Conservation (phyloP, 92 coral and sea anemone species). For the Paragorgia papillata region DNA sequence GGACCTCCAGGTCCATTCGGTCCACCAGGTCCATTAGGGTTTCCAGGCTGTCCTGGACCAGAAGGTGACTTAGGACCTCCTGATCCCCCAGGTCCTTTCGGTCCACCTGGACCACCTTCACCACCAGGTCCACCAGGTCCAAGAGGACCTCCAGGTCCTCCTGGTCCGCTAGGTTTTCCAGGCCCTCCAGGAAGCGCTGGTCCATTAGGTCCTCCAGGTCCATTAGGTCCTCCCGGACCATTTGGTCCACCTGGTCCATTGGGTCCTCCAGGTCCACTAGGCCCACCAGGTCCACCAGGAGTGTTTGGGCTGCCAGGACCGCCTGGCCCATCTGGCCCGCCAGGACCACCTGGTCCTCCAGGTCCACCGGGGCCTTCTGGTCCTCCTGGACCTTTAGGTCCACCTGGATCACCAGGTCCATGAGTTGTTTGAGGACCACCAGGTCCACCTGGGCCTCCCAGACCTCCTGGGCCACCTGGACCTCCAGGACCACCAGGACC, state of each 20-base stretch:
- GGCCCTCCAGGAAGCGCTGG: conserved; percentile 10
- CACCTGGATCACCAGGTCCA: conserved; percentile 47
- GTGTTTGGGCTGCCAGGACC: conserved; percentile 64
- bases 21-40: conserved; percentile 34
- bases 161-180: conserved; percentile 42
- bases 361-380: conserved; percentile 83
- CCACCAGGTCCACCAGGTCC: conserved; percentile 70
- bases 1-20: conserved; percentile 79
- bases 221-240: conserved; percentile 23
- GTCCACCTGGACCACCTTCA: conserved; percentile 53
- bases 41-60: conserved; percentile 57
- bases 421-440: conserved; percentile 12
- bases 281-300: conserved; percentile 40
- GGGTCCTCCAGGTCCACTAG: conserved; percentile 48
- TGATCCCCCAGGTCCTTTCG: conserved; percentile 35
- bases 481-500: conserved; percentile 80
- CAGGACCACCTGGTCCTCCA: conserved; percentile 77
- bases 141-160: conserved; percentile 41
- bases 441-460: background rate
- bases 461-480: conserved; percentile 70
- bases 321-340: conserved; percentile 81
- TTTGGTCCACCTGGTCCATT: conserved; percentile 18
- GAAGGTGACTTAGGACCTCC: background rate
- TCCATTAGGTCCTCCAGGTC: conserved; percentile 50
- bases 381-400: conserved; percentile 43